Percentiles rank a stretch among this genome's conserved stretches.
These are phyloP conservation scores for Zootermopsis nevadensis DNA, from an alignment of 2,888 invertebrate genomes.

Conservation along the genomic window DNA sequence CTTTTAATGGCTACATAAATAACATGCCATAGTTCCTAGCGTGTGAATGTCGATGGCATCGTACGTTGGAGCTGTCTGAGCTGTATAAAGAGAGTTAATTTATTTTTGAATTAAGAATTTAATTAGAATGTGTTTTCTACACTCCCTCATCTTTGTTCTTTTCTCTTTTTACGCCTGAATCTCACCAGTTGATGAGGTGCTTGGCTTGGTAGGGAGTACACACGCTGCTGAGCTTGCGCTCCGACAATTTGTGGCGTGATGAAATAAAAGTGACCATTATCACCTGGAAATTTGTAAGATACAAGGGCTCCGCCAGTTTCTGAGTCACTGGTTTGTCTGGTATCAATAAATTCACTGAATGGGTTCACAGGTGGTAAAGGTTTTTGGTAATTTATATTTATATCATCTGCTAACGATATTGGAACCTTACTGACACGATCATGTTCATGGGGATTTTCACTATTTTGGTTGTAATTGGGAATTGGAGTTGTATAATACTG, in stretches of 20 bases:
- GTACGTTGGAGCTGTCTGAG: background rate
- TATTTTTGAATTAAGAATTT: background rate
- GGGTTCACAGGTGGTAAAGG: slow-evolving; percentile 77
- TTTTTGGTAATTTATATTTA: slow-evolving; percentile 76
- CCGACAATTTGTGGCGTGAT: slow-evolving; percentile 75
- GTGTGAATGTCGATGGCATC: background rate
- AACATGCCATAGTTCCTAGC: background rate
- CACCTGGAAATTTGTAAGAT: slow-evolving; percentile 79
- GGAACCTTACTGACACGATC: slow-evolving; percentile 2
- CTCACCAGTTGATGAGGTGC: background rate
- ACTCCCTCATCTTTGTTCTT: slow-evolving; percentile 31
- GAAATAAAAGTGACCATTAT: slow-evolving; percentile 80
- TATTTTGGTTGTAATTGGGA: slow-evolving; percentile 10
- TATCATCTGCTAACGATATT: slow-evolving; percentile 73
- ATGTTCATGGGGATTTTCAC: background rate
- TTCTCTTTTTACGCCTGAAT: slow-evolving; percentile 34
- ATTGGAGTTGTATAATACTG: slow-evolving; percentile 37
- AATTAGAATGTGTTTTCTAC: background rate
- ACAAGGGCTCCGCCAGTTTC: slow-evolving; percentile 70
- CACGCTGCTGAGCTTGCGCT: slow-evolving; percentile 35
- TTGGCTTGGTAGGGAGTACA: background rate
- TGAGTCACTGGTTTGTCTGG: slow-evolving; percentile 60
- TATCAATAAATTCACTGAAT: slow-evolving; percentile 73
- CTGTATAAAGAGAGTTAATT: background rate
- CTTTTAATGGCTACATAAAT: too few species aligned